Percentiles rank a stretch among this genome's conserved stretches.
phyloP scores from a whole-genome alignment of 2,888 invertebrate species.

The Scrobipalpa atriplicella region DNA sequence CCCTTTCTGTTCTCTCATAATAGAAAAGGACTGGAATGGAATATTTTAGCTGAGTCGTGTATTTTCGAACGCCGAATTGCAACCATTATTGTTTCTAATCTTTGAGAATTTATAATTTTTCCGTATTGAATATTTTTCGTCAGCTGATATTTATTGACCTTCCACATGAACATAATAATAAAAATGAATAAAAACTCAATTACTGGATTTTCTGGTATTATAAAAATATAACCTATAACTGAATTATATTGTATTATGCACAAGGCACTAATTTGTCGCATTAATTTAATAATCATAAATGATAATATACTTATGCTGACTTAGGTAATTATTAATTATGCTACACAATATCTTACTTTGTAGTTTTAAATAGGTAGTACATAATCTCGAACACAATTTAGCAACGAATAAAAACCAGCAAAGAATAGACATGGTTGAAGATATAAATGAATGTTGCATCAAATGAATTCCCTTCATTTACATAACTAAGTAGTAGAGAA shows the following conservation, averaged over 20 bases:
- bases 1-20: no score
- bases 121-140: no score
- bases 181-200: not conserved
- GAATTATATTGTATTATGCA: conserved; percentile 24
- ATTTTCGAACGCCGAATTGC: not conserved
- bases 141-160: no score
- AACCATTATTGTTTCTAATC: not conserved
- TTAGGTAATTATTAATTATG: not conserved
- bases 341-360: not conserved
- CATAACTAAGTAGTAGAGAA: conserved; percentile 40
- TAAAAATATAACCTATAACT: conserved; percentile 45
- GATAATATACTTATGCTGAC: not conserved
- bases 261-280: conserved; percentile 11
- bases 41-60: no score
- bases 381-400: not conserved
- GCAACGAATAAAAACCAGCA: not conserved
- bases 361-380: conserved; percentile 6
- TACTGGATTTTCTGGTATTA: not conserved
- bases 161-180: not conserved
- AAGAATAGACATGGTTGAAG: not conserved
- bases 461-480: conserved; percentile 34
- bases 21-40: no score
- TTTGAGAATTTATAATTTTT: no score
- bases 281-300: conserved; percentile 5
- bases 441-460: not conserved